Evolutionary conservation across 2,113 vertebrate genomes (phyloP), one percentile per base, ranked within the genome.

Genomic region (Nothobranchius furzeri): DNA sequence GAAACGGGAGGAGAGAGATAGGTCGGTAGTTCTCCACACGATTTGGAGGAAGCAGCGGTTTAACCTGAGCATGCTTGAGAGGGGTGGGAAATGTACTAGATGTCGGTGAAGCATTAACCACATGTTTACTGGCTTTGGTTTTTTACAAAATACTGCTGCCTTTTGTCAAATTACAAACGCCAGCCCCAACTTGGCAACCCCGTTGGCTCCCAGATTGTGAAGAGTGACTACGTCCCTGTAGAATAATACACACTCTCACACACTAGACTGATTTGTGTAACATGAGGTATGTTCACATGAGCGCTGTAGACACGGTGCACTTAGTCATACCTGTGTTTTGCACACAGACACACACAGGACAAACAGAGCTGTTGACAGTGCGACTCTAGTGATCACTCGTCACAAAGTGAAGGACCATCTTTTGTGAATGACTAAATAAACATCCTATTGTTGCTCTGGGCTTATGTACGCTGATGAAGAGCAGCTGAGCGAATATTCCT

Each of bases 401-500:
- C 79, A 73, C 60, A 76, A 73, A 79, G 76, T 52, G 64, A 56
- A 65, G 2, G 42, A 9, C 43, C 17, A 13, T 60, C 49, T 56
- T 45, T 17, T 70, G 63, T 81, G 77, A 86, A 68, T 78, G 65
- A 74, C 30, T 75, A 59, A 46, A 67, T 74, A 75, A 87, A 83
- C 81, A 85, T 30, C 25, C 79, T 54, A 68, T 87, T 89, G 78
- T 86, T 51, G 15, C 58, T 60, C 45, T 52, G 55, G 20, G 20
- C 20, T 49, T 60, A 50, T 83, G 36, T 10, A 9, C 77, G 81
- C 72, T 83, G 81, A 87, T 58, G 9, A 46, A 75, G 73, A 74
- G 79, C 85, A 87, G 79, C 83, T 84, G 81, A 59, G 58, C 43
- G 0, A 64, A 76, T 71, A 66, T 69, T 76, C 47, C 54, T 70